Conservation (phyloP, 2,113 vertebrate genomes). For the Toxostoma redivivum region DNA sequence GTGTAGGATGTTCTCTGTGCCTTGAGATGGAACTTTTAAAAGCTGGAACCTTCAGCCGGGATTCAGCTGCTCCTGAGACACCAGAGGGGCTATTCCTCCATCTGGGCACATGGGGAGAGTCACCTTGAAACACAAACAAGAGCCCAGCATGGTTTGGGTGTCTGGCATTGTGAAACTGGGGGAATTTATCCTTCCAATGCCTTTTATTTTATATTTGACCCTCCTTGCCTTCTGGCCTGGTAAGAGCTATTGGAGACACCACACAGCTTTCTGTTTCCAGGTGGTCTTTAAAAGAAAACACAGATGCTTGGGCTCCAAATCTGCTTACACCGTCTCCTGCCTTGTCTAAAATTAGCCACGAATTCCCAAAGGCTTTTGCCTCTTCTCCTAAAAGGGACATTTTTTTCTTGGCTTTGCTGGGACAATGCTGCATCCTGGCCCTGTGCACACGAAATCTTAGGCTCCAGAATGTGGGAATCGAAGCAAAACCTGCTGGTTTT, state of each 20-base stretch:
- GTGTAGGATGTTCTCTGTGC: background rate
- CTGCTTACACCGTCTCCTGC: background rate
- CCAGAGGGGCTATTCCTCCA: background rate
- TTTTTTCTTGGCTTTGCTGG: background rate
- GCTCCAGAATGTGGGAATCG: too few species aligned
- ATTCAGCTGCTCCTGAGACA: background rate
- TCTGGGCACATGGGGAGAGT: accelerated
- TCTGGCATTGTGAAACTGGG: background rate
- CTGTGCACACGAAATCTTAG: background rate
- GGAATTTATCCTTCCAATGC: accelerated
- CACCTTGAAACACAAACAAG: too few species aligned
- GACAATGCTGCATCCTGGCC: accelerated
- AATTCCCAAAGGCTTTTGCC: background rate
- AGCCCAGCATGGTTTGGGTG: background rate
- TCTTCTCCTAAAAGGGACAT: background rate
- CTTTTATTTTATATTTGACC: background rate
- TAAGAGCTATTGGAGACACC: background rate
- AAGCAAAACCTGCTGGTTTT: background rate
- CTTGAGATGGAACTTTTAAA: background rate
- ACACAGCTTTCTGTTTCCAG: background rate
- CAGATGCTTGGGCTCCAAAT: background rate
- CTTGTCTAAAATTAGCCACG: background rate
- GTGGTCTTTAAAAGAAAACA: background rate
- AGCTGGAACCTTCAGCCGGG: accelerated
- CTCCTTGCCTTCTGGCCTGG: too few species aligned